Evolutionary conservation across 2,797 vertebrate genomes (phyloP), one percentile per base, ranked within the genome.

Genomic region (Poeciliopsis infans): DNA sequence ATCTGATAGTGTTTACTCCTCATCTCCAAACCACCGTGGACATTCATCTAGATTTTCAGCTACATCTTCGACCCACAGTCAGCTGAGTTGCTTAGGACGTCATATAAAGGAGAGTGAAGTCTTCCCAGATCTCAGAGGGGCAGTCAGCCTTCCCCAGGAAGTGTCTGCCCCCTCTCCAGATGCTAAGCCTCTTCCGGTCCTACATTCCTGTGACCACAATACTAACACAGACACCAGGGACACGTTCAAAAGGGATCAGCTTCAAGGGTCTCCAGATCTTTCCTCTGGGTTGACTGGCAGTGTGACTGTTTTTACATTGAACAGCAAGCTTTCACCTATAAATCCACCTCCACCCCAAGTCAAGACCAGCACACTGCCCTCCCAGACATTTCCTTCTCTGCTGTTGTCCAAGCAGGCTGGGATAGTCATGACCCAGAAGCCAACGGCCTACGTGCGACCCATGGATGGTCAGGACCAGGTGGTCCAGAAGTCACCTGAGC

Each of bases 401-500:
- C 93, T 97, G 77, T 93, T 96, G 20, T 96, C 96, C 18, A 98
- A 99, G 93, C 94, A 91, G 66, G 93, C 93, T 31, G 94, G 91
- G 74, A 91, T 93, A 39, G 89, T 90, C 74, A 95, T 97, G 95
- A 96, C 96, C 77, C 96, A 96, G 92, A 99, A 99, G 92, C 98
- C 98, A 59, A 99, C 97, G 0, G 98, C 98, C 0, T 98, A 99
- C 0, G 98, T 99, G 74, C 95, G 97, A 74, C 98, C 98, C 78
- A 97, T 99, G 98, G 98, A 99, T 31, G 98, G 97, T 72, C 98
- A 97, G 87, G 98, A 99, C 80, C 97, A 98, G 93, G 94, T 95
- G 41, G 93, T 95, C 1, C 95, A 83, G 5, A 95, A 97, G 83
- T 98, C 98, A 0, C 97, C 97, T 0, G 95, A 97, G 79, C 95